Evolutionary conservation across 2,888 invertebrate species (phyloP).

Genomic region (Smittia aterrima): DNA sequence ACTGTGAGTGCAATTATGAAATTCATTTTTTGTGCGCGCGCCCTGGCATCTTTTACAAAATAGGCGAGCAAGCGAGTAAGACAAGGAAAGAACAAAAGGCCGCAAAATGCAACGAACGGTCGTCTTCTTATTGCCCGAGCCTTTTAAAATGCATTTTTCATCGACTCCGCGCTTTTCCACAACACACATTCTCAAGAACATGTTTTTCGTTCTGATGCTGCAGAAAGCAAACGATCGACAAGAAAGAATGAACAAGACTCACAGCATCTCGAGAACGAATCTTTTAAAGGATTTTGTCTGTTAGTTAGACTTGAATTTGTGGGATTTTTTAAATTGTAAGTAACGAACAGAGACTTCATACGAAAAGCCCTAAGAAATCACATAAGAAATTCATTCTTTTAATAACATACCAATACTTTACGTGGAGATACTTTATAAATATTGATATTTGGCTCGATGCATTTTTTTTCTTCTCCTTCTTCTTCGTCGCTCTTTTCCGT

Average conservation of each 20-base stretch:
- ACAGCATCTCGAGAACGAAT: too few relatives aligned
- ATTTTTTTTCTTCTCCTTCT: constrained; percentile 18
- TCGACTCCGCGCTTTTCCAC: constrained; percentile 5
- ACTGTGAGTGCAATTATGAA: constrained; percentile 9
- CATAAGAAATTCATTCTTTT: constrained; percentile 33
- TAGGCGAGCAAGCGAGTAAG: neutral
- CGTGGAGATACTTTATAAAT: constrained; percentile 41
- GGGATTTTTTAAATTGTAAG: too few relatives aligned
- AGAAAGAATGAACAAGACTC: neutral
- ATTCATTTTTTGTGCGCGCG: constrained; percentile 3
- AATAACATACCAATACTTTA: constrained; percentile 35
- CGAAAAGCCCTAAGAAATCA: neutral
- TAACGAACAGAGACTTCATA: too few relatives aligned
- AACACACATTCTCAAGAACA: constrained; percentile 31
- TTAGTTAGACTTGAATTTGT: too few relatives aligned
- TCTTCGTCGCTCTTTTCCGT: neutral
- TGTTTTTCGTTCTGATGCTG: constrained; percentile 26
- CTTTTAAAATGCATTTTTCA: constrained; percentile 22
- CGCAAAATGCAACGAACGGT: neutral
- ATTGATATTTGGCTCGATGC: constrained; percentile 38
- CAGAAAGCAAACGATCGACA: neutral
- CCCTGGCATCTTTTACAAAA: constrained; percentile 3
- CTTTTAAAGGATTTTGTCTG: too few relatives aligned
- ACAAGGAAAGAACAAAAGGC: constrained; percentile 7
- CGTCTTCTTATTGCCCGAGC: neutral